These are phyloP conservation scores for Verasper variegatus DNA, from an alignment of 2,113 vertebrate genomes.

Conservation along the genomic window DNA sequence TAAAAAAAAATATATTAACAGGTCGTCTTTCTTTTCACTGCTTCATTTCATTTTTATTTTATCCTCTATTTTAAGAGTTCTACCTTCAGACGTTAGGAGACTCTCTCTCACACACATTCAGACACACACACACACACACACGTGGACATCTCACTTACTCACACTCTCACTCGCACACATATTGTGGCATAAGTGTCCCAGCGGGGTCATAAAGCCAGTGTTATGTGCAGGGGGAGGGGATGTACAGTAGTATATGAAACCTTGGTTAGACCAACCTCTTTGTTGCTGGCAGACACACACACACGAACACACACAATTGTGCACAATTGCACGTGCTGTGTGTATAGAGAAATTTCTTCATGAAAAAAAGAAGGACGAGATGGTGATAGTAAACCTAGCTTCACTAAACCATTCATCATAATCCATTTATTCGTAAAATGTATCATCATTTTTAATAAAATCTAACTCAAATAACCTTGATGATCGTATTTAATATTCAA, in stretches of 20 bases:
- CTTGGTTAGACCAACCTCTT: conserved; percentile 26
- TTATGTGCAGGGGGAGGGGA: conserved; percentile 53
- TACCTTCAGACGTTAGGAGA: too few relatives aligned
- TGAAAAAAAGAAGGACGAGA: neutral
- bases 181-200: conserved; percentile 51
- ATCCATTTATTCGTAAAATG: too few relatives aligned
- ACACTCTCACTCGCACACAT: neutral
- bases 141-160: conserved; percentile 3
- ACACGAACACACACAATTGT: too few relatives aligned
- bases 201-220: conserved; percentile 52
- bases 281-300: conserved; percentile 3
- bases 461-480: too few relatives aligned
- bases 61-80: neutral
- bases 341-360: too few relatives aligned
- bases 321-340: too few relatives aligned
- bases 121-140: neutral
- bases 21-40: neutral
- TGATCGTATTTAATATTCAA: too few relatives aligned
- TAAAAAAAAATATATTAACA: neutral
- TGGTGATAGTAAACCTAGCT: neutral
- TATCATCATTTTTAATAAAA: too few relatives aligned
- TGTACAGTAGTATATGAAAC: conserved; percentile 48
- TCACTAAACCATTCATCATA: too few relatives aligned
- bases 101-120: neutral
- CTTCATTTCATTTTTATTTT: neutral